Evolutionary conservation across 2,797 vertebrate species (phyloP).

Genomic region (Psittacula derbiana): DNA sequence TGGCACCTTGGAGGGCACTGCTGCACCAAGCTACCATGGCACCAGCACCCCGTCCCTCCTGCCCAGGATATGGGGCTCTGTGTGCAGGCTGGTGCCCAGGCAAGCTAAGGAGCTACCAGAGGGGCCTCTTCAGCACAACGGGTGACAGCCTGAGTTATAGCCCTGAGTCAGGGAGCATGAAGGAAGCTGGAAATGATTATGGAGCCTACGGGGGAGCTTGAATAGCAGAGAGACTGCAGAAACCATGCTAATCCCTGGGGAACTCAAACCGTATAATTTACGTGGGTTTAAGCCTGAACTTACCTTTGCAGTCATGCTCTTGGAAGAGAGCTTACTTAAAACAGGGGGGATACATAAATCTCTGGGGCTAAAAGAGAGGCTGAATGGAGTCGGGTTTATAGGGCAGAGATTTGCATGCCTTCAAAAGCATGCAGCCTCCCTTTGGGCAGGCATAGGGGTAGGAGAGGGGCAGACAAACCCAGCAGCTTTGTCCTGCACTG

Average conservation of each 20-base stretch:
- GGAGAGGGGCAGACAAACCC: neutral
- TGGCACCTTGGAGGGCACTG: neutral
- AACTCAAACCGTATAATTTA: neutral
- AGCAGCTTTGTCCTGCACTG: neutral
- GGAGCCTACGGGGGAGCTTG: neutral
- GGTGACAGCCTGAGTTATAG: constrained; percentile 9
- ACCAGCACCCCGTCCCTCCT: neutral
- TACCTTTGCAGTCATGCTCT: constrained; percentile 17
- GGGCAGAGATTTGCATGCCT: neutral
- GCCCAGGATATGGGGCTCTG: fast-evolving
- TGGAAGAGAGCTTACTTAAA: constrained; percentile 37
- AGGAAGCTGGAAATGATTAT: constrained; percentile 45
- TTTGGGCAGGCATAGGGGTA: neutral
- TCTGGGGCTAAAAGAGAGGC: neutral
- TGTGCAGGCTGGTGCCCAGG: neutral
- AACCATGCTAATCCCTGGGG: neutral
- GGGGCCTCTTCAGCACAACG: neutral
- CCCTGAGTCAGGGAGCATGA: neutral
- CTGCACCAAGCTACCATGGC: neutral
- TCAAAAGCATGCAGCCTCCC: neutral
- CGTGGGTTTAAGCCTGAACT: neutral
- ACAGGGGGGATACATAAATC: neutral
- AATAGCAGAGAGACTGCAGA: constrained; percentile 1
- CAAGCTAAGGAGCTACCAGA: neutral
- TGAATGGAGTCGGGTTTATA: neutral